Percentiles rank a stretch among this genome's conserved stretches.
Evolutionary conservation across 2,113 vertebrate species (phyloP).

Genomic region (Bombycilla garrulus): DNA sequence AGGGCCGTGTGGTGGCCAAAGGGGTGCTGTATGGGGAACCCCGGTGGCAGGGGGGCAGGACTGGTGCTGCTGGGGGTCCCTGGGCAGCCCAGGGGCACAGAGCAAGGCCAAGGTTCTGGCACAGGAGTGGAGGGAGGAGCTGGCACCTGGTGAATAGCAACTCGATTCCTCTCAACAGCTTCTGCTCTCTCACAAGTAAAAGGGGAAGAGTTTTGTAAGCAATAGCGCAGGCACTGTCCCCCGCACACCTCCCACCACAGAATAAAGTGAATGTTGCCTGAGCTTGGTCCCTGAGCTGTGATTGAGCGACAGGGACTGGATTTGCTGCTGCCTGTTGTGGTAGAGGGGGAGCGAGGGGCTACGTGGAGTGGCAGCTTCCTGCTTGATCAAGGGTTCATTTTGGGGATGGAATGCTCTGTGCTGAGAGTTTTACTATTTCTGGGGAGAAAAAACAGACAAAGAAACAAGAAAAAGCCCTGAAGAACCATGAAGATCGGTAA

Average conservation of each 20-base stretch:
- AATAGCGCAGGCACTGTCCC: not conserved
- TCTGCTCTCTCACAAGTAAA: not conserved
- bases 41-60: not conserved
- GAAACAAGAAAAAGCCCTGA: conserved; percentile 36
- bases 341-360: conserved; percentile 21
- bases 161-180: not conserved
- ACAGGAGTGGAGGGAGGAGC: not conserved
- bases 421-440: not conserved
- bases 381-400: not conserved
- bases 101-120: not conserved
- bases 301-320: not conserved
- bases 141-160: not conserved
- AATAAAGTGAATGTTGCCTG: not conserved
- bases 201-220: not conserved
- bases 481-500: conserved; percentile 77
- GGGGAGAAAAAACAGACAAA: conserved; percentile 43
- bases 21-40: not conserved
- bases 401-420: conserved; percentile 18
- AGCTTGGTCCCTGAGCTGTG: conserved; percentile 11
- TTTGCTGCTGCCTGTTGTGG: not conserved
- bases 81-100: not conserved
- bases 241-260: not conserved
- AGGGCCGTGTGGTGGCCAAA: not conserved
- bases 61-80: not conserved
- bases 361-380: not conserved